Base-by-base conservation (phyloP, 2,888 invertebrate genomes). In the Scaptomyza reducta region DNA sequence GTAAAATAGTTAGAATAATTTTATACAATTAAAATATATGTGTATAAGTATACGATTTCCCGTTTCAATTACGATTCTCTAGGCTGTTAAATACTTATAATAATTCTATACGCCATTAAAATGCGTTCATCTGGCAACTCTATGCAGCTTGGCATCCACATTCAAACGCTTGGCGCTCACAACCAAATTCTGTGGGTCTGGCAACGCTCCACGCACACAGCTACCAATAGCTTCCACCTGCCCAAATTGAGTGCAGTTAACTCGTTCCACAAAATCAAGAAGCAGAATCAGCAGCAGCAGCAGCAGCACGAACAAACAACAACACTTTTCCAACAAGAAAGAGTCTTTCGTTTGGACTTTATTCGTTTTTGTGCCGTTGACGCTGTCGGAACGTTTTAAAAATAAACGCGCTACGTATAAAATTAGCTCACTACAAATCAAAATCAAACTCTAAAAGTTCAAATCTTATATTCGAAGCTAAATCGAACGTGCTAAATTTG, bases 361-460 rank as follows among this genome's bases (percentile, higher is more conserved):
- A 88, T 81, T 87, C 79, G 88, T 87, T 79, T 83, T 81, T 84
- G 88, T 81, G 84, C 82, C 76, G 77, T 80, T 79, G 70, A 84
- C 77, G 81, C 74, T 74, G 77, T 80, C 88, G 85, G 79, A 83
- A 60, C 81, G 86, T 75, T 78, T 74, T 63, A 70, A 85, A 77
- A 70, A 72, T 70, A 79, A 71, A 71, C 87, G 87, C 87, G 87
- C 77, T 66, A 60, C 70, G 62, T 62, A 65, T 22, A 35, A 64
- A 67, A 64, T 67, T 63, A 70, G 55, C 49, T 55, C 40, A 61
- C 49, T 61, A 57, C 58, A 67, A 75, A 65, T 54, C n/a, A n/a
- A 54, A 42, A 60, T 61, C 55, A 47, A 56, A 59, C 50, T 59
- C 47, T 41, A 46, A 63, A 31, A 31, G 3, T 62, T 63, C 14